phyloP scores from a whole-genome alignment of 2,113 vertebrate species.

The Formicarius rufipectus region DNA sequence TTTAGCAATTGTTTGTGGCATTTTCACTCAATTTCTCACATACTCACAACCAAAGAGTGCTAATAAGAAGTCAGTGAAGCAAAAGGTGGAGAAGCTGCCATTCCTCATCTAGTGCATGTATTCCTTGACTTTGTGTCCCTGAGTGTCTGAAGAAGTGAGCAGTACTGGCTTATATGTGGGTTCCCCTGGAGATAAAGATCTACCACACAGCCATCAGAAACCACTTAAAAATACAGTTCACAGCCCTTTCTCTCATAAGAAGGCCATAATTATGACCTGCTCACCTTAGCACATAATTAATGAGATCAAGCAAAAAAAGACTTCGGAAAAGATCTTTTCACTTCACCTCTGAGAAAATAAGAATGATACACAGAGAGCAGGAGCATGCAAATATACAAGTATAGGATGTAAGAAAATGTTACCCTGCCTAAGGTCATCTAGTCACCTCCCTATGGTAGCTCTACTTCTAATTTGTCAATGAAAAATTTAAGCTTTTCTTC shows the following conservation, averaged over 20 bases:
- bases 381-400: background rate
- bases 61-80: background rate
- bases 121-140: background rate
- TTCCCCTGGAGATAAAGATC: background rate
- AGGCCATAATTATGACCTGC: background rate
- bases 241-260: background rate
- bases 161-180: background rate
- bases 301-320: background rate
- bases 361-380: background rate
- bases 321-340: background rate
- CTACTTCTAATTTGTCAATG: background rate
- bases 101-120: background rate
- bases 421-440: background rate
- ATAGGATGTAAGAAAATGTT: background rate
- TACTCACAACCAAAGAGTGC: background rate
- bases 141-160: background rate
- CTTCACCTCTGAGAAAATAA: background rate
- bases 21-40: conserved; percentile 6
- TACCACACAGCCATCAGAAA: background rate
- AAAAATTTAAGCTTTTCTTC: background rate
- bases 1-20: conserved; percentile 9
- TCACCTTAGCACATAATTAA: background rate
- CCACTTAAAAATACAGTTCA: background rate
- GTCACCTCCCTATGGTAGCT: background rate
- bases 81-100: background rate